phyloP scores from a whole-genome alignment of 2,113 vertebrate species.

The Sitta europaea region DNA sequence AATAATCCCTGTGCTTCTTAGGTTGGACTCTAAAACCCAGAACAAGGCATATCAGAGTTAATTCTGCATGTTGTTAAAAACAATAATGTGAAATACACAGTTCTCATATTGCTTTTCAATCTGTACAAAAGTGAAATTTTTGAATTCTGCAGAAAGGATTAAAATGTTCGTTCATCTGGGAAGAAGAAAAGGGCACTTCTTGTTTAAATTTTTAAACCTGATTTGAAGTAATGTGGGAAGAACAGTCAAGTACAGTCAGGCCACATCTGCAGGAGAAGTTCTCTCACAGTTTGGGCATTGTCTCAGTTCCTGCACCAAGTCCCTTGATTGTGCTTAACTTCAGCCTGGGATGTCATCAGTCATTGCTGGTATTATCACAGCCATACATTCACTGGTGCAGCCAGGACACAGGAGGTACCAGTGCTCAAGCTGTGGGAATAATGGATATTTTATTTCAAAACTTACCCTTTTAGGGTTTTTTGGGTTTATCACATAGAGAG shows the following conservation, averaged over 20 bases:
- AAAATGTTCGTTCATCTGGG: neutral
- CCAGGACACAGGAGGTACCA: neutral
- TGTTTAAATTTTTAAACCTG: neutral
- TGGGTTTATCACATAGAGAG: neutral
- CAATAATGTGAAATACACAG: neutral
- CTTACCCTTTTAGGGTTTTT: neutral
- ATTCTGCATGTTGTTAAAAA: neutral
- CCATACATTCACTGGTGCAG: neutral
- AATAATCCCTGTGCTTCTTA: neutral
- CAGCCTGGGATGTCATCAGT: neutral
- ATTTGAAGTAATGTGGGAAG: neutral
- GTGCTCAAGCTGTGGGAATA: neutral
- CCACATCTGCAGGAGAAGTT: slow-evolving; percentile 20
- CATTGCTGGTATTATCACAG: neutral
- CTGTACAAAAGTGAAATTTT: neutral
- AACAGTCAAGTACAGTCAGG: neutral
- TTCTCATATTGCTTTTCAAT: neutral
- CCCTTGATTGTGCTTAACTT: neutral
- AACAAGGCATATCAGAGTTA: neutral
- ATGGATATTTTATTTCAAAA: neutral
- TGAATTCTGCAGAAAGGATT: neutral
- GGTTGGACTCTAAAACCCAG: neutral
- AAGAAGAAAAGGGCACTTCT: neutral
- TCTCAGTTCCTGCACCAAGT: neutral
- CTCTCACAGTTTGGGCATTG: neutral